These are phyloP conservation scores for Nomada hirtipes DNA, from an alignment of 2,888 invertebrate species.

Conservation along the genomic window DNA sequence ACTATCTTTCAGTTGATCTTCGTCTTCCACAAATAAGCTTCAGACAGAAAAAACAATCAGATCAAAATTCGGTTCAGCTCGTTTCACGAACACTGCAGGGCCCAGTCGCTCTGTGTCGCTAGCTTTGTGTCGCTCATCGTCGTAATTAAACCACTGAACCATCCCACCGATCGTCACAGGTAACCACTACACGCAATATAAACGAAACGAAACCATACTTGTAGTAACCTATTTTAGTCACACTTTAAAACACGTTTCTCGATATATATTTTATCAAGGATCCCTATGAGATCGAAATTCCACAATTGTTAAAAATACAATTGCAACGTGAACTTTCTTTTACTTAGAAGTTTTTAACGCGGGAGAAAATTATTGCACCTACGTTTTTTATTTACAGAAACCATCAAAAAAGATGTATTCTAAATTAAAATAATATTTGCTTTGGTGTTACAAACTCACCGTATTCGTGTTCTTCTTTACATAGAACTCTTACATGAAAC, in stretches of 20 bases:
- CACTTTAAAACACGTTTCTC: not conserved
- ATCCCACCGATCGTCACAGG: not conserved
- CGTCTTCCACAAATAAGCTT: not conserved
- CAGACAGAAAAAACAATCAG: not conserved
- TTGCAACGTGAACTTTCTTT: too few species aligned
- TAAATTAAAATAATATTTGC: too few species aligned
- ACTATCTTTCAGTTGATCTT: not conserved
- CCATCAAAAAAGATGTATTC: too few species aligned
- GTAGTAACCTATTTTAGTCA: not conserved
- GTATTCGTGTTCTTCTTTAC: too few species aligned
- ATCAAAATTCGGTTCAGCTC: not conserved
- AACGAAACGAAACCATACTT: not conserved
- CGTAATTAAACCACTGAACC: slow-evolving; percentile 12
- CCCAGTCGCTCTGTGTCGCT: not conserved
- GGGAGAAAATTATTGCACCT: too few species aligned
- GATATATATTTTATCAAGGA: too few species aligned
- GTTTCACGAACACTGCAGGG: not conserved
- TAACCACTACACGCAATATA: not conserved
- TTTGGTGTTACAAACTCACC: too few species aligned
- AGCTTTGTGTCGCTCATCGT: slow-evolving; percentile 4
- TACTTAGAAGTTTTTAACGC: too few species aligned
- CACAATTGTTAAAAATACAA: too few species aligned
- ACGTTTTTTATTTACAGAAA: too few species aligned
- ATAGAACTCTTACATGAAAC: too few species aligned
- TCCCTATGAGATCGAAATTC: too few species aligned